Evolutionary conservation across 2,888 invertebrate genomes (phyloP), one percentile per base, ranked within the genome.

Genomic region (Hydrotaea diabolus): DNA sequence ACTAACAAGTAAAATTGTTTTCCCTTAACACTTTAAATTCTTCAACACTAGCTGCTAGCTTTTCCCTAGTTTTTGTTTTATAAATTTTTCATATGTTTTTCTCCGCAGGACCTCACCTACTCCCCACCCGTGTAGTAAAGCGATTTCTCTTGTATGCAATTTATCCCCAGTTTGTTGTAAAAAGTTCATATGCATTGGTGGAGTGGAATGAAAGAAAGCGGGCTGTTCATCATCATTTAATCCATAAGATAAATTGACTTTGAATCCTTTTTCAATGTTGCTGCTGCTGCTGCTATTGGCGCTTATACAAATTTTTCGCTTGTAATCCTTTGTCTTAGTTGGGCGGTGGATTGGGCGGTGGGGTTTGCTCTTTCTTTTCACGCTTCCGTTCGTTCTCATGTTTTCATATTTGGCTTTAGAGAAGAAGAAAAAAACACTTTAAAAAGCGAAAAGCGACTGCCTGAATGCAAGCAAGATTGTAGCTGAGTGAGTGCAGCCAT

Each of bases 211-310:
- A 43, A 69, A 15, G 15, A 77, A 76, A 77, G 82, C 77, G 8
- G 39, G 59, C 80, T 85, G 85, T 85, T 78, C 79, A 78, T 86
- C 86, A 81, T 84, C 81, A 85, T 85, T 87, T 86, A 85, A 86
- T 83, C 86, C 86, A 69, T 74, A 85, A 85, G 83, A 87, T 86
- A 86, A 86, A 86, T 86, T 86, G 83, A 86, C 87, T 86, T 79
- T 78, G 78, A 85, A 85, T 86, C 83, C 85, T 86, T 84, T 85
- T 83, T 84, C 80, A 78, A 80, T 79, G 79, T 66, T 83, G 82
- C 69, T 36, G 77, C 11, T 64, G 31, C 19, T 71, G 82, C 72
- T 53, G 2, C 66, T 39, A 39, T 19, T 77, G 74, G 21, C 72
- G 49, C 75, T 78, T 75, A 36, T 73, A 55, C 36, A 66, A n/a